Evolutionary conservation across 2,113 vertebrate genomes (phyloP).

Genomic region (Xiphophorus couchianus): DNA sequence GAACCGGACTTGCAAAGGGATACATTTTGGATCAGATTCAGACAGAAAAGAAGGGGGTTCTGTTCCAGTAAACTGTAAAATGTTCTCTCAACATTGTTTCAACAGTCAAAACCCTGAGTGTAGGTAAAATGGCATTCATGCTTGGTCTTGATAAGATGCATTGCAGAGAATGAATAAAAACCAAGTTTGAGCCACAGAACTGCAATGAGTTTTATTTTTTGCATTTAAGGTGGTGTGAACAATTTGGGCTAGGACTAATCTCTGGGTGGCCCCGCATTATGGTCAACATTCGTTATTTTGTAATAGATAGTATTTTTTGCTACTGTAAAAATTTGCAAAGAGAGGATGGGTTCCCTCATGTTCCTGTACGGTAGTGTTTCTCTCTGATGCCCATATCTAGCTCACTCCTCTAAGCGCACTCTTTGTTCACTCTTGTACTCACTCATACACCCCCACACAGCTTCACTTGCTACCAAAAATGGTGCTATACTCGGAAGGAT

Average conservation of each 20-base stretch:
- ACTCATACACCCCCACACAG: conserved; percentile 72
- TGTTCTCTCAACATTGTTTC: conserved; percentile 2
- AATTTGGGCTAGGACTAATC: neutral
- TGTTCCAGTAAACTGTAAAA: neutral
- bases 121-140: conserved; percentile 13
- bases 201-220: neutral
- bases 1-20: neutral
- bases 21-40: conserved; percentile 3
- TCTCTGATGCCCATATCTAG: conserved; percentile 45
- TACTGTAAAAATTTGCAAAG: conserved; percentile 12
- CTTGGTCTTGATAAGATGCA: neutral
- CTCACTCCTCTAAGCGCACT: conserved; percentile 60
- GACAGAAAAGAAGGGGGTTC: neutral
- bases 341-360: conserved; percentile 12
- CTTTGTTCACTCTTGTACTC: conserved; percentile 67
- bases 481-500: conserved; percentile 56
- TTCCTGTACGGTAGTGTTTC: conserved; percentile 19
- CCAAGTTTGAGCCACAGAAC: conserved; percentile 5
- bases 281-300: neutral
- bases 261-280: neutral
- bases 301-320: neutral
- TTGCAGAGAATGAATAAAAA: conserved; percentile 6
- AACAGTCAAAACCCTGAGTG: conserved; percentile 2
- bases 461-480: conserved; percentile 66
- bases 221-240: neutral